Base-by-base conservation (phyloP, 2,797 vertebrate species). In the Bovichtus variegatus region DNA sequence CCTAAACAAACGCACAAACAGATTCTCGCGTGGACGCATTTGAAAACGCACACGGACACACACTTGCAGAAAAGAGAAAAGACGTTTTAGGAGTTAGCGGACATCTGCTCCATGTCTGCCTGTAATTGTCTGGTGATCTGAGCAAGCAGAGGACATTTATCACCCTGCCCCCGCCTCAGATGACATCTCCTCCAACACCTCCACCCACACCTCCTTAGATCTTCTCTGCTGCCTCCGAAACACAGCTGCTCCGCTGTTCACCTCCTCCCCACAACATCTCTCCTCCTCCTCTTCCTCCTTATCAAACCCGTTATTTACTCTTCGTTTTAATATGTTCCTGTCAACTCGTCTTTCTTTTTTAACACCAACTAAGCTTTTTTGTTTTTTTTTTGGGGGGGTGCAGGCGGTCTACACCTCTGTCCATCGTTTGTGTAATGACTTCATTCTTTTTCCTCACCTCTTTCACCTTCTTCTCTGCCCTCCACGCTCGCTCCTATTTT, bases 171-270 rank as follows among this genome's bases (percentile, higher is more conserved):
- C 70, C 70, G 67, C 83, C 71, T 78, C 40, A 66, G 66, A 74
- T 71, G 90, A 88, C 84, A 88, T 77, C 83, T 91, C 75, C 72
- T 81, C 85, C 74, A 65, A 83, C 87, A 87, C 86, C 83, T 89
- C 84, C 82, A 50, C 82, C 83, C 79, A 85, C 87, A 82, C 82
- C 85, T 82, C 75, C 76, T 69, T 25, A 18, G 31, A 78, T 81
- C 81, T 59, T 75, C 71, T 74, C 68, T 18, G 61, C 55, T 72
- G 46, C 71, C 63, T 75, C 76, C 10, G 7, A 63, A 29, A 59
- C 62, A 43, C 79, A 78, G 75, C 80, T 83, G 71, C 80, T 81
- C 49, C 75, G 47, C 62, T 10, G 54, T 61, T 73, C 80, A 41
- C 57, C 72, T 80, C 79, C 83, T 77, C 80, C 74, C 64, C 47